Base-by-base conservation (phyloP, 2,888 invertebrate species). In the Stramonita haemastoma region DNA sequence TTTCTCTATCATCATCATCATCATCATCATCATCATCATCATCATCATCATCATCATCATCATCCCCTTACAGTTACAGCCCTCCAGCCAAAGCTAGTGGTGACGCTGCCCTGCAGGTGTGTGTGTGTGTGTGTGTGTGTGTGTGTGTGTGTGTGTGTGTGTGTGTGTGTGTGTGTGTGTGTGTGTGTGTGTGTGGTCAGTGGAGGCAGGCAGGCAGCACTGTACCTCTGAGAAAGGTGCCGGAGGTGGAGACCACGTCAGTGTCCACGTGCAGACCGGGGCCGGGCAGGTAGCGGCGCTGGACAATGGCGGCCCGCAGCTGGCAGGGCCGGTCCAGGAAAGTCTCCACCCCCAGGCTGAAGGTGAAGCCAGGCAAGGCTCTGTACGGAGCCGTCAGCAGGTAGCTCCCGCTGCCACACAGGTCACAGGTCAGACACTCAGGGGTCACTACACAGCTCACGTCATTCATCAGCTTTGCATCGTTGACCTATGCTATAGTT, bases 301-400 rank as follows among this genome's bases (percentile, higher is more conserved):
- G n/a, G 17, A 73, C n/a, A 8, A 89, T 70, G 17, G 29, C 0
- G 34, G 85, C 89, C 34, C 85, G 36, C 56, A 89, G 29, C 29
- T 46, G 26, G 32, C 56, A 34, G 22, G 89, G 83, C n/a, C 29
- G 34, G 66, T 85, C 85, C 36, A 66, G 70, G n/a, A 89, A 73
- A 15, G 85, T 73, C n/a, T 89, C 85, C 73, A 89, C 85, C 84
- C 83, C 84, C 70, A 89, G n/a, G n/a, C 34, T 89, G 85, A 89
- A 85, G 70, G 66, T 89, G 66, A 85, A 85, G 17, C 89, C 89
- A 4, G 89, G 89, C 5, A 85, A 70, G 56, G 89, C 85, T 5
- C 26, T 34, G n/a, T 56, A 22, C 1, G 89, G 89, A 0, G 66
- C 85, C 15, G 70, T 84, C 46, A 89, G 84, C 19, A 89, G 89